Evolutionary conservation across 64 coral and sea anemone genomes (phyloP).

Genomic region (Stichodactyla mertensii): DNA sequence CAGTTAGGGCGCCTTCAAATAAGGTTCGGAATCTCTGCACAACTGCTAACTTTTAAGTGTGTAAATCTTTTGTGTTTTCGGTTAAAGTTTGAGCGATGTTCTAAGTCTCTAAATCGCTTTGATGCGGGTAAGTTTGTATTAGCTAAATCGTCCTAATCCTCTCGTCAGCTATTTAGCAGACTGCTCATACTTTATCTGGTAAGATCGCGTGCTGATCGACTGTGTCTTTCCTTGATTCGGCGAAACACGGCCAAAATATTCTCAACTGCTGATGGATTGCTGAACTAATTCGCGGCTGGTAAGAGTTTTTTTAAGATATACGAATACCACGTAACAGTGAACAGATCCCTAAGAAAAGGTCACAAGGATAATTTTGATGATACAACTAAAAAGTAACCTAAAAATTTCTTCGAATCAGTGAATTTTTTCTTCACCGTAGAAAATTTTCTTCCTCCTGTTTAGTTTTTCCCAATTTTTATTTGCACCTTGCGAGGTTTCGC

Average conservation of each 20-base stretch:
- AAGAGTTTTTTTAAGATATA: constrained; percentile 17
- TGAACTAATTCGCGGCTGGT: constrained; percentile 16
- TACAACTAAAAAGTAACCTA: neutral
- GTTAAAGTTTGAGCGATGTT: neutral
- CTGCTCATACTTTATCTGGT: constrained; percentile 21
- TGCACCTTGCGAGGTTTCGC: neutral
- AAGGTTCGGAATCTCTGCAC: neutral
- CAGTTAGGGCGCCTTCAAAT: neutral
- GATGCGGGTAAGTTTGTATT: constrained; percentile 29
- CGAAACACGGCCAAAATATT: constrained; percentile 13
- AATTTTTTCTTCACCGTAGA: too few species aligned
- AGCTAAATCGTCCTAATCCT: constrained; percentile 24
- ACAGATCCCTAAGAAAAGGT: constrained; percentile 1
- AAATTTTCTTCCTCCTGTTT: neutral
- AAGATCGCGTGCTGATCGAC: constrained; percentile 30
- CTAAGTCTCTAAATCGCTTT: neutral
- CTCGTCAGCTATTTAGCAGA: constrained; percentile 34
- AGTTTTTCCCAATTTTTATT: neutral
- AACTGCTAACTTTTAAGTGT: neutral
- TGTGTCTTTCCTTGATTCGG: constrained; percentile 1
- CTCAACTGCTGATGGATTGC: neutral
- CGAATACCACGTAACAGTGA: neutral
- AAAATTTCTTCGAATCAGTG: neutral
- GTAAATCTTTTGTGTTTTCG: neutral
- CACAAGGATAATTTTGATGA: neutral